These are phyloP conservation scores for Pachycephala philippinensis DNA, from an alignment of 2,113 vertebrate species.

Conservation along the genomic window DNA sequence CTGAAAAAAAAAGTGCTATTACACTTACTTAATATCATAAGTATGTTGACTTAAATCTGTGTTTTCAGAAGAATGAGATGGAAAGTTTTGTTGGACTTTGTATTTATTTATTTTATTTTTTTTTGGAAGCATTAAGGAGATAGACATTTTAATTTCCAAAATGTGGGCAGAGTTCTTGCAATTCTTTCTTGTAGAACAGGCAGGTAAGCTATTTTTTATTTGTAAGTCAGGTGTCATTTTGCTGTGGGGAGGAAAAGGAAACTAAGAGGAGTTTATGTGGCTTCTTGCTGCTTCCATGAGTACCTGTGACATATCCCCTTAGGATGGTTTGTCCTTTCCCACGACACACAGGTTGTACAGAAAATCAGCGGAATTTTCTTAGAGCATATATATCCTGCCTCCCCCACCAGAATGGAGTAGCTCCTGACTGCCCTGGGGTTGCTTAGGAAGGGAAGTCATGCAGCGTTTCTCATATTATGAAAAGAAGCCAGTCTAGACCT, in stretches of 20 bases:
- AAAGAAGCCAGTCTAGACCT: background rate
- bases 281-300: background rate
- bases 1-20: background rate
- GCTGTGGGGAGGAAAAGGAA: background rate
- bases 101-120: background rate
- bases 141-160: background rate
- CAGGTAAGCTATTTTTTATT: background rate
- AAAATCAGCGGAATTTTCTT: background rate
- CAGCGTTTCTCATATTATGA: background rate
- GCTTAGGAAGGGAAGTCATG: background rate
- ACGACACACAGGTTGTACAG: background rate
- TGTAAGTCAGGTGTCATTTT: background rate
- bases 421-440: background rate
- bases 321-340: background rate
- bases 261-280: background rate
- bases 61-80: background rate
- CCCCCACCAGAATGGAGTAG: rapidly evolving
- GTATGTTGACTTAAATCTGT: background rate
- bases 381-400: background rate
- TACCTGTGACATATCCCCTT: background rate
- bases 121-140: background rate
- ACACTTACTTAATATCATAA: background rate
- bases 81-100: background rate
- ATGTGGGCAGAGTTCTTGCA: background rate
- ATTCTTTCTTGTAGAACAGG: background rate